These are phyloP conservation scores for Plectus sambesii DNA, from an alignment of 1,140 invertebrate genomes.

Conservation along the genomic window DNA sequence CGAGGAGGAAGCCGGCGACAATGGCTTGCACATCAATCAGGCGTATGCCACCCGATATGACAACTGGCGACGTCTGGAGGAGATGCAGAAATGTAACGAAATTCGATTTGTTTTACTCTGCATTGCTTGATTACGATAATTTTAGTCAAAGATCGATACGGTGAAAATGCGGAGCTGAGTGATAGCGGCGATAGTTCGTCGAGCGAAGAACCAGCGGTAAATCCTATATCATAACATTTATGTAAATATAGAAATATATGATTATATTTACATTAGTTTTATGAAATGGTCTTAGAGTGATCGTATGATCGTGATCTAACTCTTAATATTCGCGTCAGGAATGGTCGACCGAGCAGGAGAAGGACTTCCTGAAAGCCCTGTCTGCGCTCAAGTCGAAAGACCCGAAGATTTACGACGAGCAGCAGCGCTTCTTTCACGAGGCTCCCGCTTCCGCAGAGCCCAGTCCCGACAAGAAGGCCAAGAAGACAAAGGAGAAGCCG, in stretches of 20 bases:
- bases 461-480: constrained; percentile 26
- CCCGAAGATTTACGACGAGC: constrained; percentile 70
- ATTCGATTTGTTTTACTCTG: constrained; percentile 6
- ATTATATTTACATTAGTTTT: constrained; percentile 23
- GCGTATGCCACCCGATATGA: constrained; percentile 71
- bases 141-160: constrained; percentile 64
- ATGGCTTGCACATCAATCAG: constrained; percentile 59
- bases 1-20: constrained; percentile 49
- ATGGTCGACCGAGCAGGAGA: constrained; percentile 58
- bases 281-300: constrained; percentile 17
- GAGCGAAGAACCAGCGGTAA: constrained; percentile 24
- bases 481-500: constrained; percentile 52
- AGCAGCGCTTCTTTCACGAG: constrained; percentile 61
- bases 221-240: constrained; percentile 50
- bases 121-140: constrained; percentile 19
- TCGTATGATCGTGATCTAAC: neutral
- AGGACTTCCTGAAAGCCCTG: constrained; percentile 71
- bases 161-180: constrained; percentile 49
- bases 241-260: constrained; percentile 55
- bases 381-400: constrained; percentile 73
- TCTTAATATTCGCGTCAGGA: constrained; percentile 37
- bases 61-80: constrained; percentile 67
- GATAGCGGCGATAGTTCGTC: constrained; percentile 41
- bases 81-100: constrained; percentile 65
- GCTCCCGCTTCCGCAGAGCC: constrained; percentile 32